Conservation (phyloP, 2,888 invertebrate genomes). For the Hypena proboscidalis region DNA sequence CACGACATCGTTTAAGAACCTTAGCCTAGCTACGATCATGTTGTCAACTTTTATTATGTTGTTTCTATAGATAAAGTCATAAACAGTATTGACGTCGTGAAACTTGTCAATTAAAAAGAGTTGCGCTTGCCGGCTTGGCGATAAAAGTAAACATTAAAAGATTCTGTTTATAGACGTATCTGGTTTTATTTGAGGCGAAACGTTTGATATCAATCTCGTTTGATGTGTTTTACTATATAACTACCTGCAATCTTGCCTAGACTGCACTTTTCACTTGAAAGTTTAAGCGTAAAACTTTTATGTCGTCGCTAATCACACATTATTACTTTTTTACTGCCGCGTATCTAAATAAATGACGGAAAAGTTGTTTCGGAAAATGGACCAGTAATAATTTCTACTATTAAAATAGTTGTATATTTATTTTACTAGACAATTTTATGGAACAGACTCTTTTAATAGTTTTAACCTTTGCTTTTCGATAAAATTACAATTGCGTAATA, state of each 20-base stretch:
- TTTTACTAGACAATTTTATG: too few species aligned
- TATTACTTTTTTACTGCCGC: too few species aligned
- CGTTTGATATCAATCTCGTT: constrained; percentile 69
- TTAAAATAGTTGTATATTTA: too few species aligned
- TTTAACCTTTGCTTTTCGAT: too few species aligned
- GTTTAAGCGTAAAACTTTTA: constrained; percentile 22
- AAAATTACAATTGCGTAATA: too few species aligned
- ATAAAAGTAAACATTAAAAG: constrained; percentile 71
- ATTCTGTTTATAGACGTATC: constrained; percentile 61
- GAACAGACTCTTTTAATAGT: too few species aligned
- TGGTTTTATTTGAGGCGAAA: constrained; percentile 73
- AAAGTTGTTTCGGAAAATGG: too few species aligned
- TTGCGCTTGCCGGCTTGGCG: constrained; percentile 48
- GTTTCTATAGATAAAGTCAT: constrained; percentile 25
- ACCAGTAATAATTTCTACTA: too few species aligned
- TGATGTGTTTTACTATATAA: constrained; percentile 70
- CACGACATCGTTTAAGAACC: constrained; percentile 13
- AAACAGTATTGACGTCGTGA: constrained; percentile 48
- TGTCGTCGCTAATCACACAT: constrained; percentile 17
- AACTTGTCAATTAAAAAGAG: constrained; percentile 59
- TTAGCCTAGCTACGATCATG: constrained; percentile 7
- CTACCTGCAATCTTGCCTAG: constrained; percentile 34
- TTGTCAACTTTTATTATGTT: constrained; percentile 9
- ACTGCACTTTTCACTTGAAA: constrained; percentile 27
- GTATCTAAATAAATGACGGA: too few species aligned